Percentiles rank a stretch among this genome's conserved stretches.
These are phyloP conservation scores for Cosmopolites sordidus DNA, from an alignment of 2,888 invertebrate genomes.

Conservation along the genomic window DNA sequence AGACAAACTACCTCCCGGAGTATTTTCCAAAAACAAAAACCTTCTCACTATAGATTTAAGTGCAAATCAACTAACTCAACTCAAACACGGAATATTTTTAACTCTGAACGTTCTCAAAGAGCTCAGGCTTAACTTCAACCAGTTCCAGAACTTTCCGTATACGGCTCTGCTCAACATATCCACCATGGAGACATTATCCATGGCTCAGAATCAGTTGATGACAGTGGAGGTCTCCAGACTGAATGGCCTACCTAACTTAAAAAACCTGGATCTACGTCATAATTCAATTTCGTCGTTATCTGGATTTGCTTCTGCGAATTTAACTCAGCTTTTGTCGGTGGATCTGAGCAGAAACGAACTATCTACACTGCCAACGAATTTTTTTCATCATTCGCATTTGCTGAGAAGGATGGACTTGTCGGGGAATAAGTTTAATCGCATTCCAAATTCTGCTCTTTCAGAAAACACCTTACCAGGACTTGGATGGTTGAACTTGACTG, in stretches of 20 bases:
- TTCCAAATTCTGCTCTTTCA: slow-evolving; percentile 72
- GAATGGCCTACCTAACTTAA: slow-evolving; percentile 68
- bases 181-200: slow-evolving; percentile 66
- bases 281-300: slow-evolving; percentile 71
- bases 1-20: slow-evolving; percentile 61
- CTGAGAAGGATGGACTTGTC: slow-evolving; percentile 74
- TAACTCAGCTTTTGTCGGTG: slow-evolving; percentile 68
- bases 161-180: slow-evolving; percentile 71
- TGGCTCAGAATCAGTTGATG: slow-evolving; percentile 64
- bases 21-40: slow-evolving; percentile 75
- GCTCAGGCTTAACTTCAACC: slow-evolving; percentile 68
- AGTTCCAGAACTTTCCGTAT: slow-evolving; percentile 73
- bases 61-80: slow-evolving; percentile 61
- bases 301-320: slow-evolving; percentile 71
- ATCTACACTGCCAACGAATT: slow-evolving; percentile 74
- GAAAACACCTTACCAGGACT: slow-evolving; percentile 69
- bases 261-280: slow-evolving; percentile 68
- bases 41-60: slow-evolving; percentile 69
- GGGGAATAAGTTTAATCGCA: slow-evolving; percentile 72
- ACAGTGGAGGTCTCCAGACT: slow-evolving; percentile 73
- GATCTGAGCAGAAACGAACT: slow-evolving; percentile 74
- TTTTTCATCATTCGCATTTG: slow-evolving; percentile 68
- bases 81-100: slow-evolving; percentile 70
- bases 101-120: slow-evolving; percentile 73
- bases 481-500: slow-evolving; percentile 75